Percentiles rank a stretch among this genome's conserved stretches.
These are phyloP conservation scores for Nothobranchius furzeri DNA, from an alignment of 2,113 vertebrate species.

Conservation along the genomic window DNA sequence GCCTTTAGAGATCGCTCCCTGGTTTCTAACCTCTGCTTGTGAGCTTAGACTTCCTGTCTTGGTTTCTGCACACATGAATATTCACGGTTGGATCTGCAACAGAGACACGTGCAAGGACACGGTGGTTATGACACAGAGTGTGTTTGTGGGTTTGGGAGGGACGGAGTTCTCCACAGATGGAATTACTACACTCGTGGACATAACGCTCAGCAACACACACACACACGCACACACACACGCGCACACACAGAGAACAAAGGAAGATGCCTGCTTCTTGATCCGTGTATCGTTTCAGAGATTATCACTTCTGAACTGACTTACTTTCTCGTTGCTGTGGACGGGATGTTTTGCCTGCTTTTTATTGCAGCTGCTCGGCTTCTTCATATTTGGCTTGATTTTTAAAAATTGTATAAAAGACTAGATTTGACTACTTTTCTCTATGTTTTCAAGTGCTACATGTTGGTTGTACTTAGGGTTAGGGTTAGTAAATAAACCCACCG, in stretches of 20 bases:
- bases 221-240: background rate
- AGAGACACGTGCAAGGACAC: background rate
- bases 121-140: background rate
- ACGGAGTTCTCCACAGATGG: slow-evolving; percentile 45
- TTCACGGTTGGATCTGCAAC: slow-evolving; percentile 11
- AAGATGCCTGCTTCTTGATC: slow-evolving; percentile 51
- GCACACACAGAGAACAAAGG: slow-evolving; percentile 30
- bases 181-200: slow-evolving; percentile 28
- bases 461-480: too few species aligned
- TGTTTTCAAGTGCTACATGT: too few species aligned
- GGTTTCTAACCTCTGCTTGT: slow-evolving; percentile 18
- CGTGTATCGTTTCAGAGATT: slow-evolving; percentile 53
- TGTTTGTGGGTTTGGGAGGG: slow-evolving; percentile 1
- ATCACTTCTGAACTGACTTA: slow-evolving; percentile 37
- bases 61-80: slow-evolving; percentile 25
- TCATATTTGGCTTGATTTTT: slow-evolving; percentile 41
- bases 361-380: slow-evolving; percentile 4
- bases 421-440: too few species aligned
- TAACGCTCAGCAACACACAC: slow-evolving; percentile 15
- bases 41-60: slow-evolving; percentile 15
- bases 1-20: slow-evolving; percentile 1
- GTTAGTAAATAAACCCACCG: too few species aligned
- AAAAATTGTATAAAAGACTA: background rate
- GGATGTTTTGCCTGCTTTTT: background rate
- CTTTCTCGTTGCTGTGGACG: slow-evolving; percentile 37